These are phyloP conservation scores for Orchestes rusci DNA, from an alignment of 2,888 invertebrate genomes.

Conservation along the genomic window DNA sequence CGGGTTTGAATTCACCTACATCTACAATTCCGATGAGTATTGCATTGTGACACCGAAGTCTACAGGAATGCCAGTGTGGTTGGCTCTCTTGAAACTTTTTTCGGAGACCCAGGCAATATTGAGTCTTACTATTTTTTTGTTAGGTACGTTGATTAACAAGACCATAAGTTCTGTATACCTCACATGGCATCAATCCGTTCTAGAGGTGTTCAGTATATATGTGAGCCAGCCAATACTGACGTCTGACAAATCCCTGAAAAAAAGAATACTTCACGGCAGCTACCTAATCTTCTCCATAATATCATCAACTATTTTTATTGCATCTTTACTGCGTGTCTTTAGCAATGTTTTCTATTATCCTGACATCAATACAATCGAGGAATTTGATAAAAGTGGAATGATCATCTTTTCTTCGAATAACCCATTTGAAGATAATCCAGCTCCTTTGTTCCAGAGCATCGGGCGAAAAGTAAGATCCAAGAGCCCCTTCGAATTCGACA, in stretches of 20 bases:
- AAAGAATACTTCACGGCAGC: constrained; percentile 12
- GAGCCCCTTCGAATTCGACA: constrained; percentile 3
- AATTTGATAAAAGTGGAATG: constrained; percentile 42
- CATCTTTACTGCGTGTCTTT: constrained; percentile 43
- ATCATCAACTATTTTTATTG: constrained; percentile 41
- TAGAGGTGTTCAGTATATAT: too few relatives aligned
- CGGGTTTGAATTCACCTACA: constrained; percentile 36
- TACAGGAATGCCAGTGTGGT: constrained; percentile 39
- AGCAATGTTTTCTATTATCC: constrained; percentile 42
- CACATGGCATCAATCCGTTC: too few relatives aligned
- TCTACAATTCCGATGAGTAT: constrained; percentile 35
- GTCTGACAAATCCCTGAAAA: constrained; percentile 1
- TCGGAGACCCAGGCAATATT: constrained; percentile 21
- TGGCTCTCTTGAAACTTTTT: constrained; percentile 39
- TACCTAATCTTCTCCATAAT: constrained; percentile 41
- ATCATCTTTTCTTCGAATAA: constrained; percentile 36
- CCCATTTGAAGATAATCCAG: constrained; percentile 32
- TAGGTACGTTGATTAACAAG: too few relatives aligned
- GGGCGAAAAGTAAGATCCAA: constrained; percentile 27
- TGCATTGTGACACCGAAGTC: constrained; percentile 43
- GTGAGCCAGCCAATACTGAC: too few relatives aligned
- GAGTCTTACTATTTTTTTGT: too few relatives aligned
- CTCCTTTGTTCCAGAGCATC: constrained; percentile 30
- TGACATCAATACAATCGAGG: constrained; percentile 43
- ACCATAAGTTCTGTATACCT: too few relatives aligned